These are phyloP conservation scores for Carabus problematicus DNA, from an alignment of 2,888 invertebrate species.

Conservation along the genomic window DNA sequence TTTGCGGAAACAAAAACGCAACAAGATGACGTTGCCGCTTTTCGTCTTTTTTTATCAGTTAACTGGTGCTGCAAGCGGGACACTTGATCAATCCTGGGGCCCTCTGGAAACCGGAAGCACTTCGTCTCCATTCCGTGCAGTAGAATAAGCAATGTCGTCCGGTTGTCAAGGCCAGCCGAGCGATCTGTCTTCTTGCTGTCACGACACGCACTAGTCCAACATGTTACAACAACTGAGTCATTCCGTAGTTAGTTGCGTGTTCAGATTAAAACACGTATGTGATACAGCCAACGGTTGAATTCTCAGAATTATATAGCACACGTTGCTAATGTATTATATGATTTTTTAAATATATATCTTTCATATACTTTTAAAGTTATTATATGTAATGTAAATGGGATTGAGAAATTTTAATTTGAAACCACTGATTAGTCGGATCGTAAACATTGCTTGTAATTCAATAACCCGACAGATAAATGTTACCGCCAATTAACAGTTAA, in stretches of 20 bases:
- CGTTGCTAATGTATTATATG: too few relatives aligned
- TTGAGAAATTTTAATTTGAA: constrained; percentile 32
- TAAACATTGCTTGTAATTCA: constrained; percentile 29
- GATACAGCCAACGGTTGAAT: too few relatives aligned
- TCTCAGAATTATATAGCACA: constrained; percentile 5
- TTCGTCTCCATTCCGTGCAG: constrained; percentile 38
- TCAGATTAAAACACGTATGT: not conserved
- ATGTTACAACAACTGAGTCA: not conserved
- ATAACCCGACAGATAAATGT: constrained; percentile 31
- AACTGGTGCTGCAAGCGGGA: not conserved
- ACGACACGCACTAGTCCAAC: not conserved
- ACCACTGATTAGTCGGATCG: constrained; percentile 28
- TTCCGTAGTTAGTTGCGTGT: not conserved
- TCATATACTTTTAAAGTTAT: too few relatives aligned
- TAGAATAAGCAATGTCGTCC: constrained; percentile 1
- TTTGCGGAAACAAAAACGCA: constrained; percentile 26
- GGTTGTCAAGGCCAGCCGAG: not conserved
- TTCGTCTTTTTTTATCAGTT: constrained; percentile 13
- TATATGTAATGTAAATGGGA: too few relatives aligned
- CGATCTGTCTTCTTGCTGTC: constrained; percentile 16
- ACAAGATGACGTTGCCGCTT: constrained; percentile 29
- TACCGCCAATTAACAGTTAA: constrained; percentile 32
- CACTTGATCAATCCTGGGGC: constrained; percentile 31
- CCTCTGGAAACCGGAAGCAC: constrained; percentile 25
- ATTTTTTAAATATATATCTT: too few relatives aligned